These are phyloP conservation scores for Boloria euphrosyne DNA, from an alignment of 2,888 invertebrate species.

Conservation along the genomic window DNA sequence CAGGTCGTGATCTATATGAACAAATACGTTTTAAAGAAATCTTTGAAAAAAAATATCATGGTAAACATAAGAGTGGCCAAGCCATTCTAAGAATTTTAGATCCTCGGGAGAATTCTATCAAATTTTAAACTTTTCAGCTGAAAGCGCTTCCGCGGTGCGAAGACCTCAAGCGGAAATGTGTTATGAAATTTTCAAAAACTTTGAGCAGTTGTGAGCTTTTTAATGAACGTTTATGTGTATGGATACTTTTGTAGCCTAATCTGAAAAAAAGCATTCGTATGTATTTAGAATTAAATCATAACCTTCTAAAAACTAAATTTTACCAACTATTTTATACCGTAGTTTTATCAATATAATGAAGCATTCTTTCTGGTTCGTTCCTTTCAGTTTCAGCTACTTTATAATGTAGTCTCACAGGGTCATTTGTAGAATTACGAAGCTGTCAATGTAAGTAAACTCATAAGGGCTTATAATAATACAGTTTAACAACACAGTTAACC, in stretches of 20 bases:
- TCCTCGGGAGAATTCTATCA: slow-evolving; percentile 40
- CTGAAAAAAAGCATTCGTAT: not conserved
- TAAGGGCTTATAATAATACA: slow-evolving; percentile 63
- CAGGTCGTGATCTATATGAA: no score
- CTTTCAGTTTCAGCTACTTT: no score
- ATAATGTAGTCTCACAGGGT: not conserved
- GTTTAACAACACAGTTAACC: slow-evolving; percentile 76
- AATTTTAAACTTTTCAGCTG: slow-evolving; percentile 43
- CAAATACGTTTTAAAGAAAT: not conserved
- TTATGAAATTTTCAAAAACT: slow-evolving; percentile 43
- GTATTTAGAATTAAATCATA: no score
- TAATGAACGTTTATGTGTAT: slow-evolving; percentile 22
- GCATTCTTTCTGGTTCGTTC: no score
- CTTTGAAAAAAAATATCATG: not conserved
- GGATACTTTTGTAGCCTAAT: slow-evolving; percentile 15
- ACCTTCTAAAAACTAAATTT: no score
- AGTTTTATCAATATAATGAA: no score
- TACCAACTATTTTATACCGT: no score
- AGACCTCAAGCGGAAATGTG: slow-evolving; percentile 42
- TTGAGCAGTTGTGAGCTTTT: slow-evolving; percentile 37
- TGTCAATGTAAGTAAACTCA: slow-evolving; percentile 29
- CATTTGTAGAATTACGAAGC: slow-evolving; percentile 7
- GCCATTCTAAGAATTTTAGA: slow-evolving; percentile 39
- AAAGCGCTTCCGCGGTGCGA: slow-evolving; percentile 39
- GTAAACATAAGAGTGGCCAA: slow-evolving; percentile 20